Evolutionary conservation across 2,797 vertebrate genomes (phyloP).

Genomic region (Danio tinwini): DNA sequence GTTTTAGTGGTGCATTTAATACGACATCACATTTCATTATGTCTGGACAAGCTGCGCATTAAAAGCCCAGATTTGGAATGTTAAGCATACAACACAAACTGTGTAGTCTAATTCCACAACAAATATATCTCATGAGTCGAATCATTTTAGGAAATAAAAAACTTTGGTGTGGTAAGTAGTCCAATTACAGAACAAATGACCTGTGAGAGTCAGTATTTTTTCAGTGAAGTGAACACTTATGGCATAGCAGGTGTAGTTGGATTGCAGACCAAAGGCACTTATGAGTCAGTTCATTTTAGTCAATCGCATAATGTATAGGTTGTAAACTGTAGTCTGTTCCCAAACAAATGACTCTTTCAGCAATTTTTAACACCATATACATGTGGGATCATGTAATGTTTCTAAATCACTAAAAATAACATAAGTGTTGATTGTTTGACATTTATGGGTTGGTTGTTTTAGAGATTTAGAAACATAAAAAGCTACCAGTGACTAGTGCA

Average conservation of each 20-base stretch:
- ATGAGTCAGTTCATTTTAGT: neutral
- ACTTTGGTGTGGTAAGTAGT: too few relatives aligned
- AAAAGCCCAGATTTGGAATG: neutral
- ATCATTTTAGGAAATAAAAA: neutral
- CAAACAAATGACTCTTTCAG: neutral
- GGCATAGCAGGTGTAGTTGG: neutral
- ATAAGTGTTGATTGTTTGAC: too few relatives aligned
- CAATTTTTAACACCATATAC: too few relatives aligned
- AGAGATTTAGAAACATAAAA: neutral
- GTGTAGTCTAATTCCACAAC: too few relatives aligned
- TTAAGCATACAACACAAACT: neutral
- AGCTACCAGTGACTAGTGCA: too few relatives aligned
- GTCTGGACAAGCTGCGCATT: neutral
- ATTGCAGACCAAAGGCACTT: neutral
- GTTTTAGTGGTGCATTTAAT: neutral
- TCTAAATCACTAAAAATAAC: too few relatives aligned
- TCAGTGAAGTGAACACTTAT: neutral
- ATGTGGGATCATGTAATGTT: too few relatives aligned
- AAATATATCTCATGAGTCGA: neutral
- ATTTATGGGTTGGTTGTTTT: neutral
- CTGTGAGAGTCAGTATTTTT: neutral
- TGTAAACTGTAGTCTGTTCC: neutral
- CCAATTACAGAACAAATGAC: neutral
- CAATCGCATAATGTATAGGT: neutral
- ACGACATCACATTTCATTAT: neutral